Percentiles rank a stretch among this genome's conserved stretches.
Evolutionary conservation across 2,888 invertebrate species (phyloP).

Genomic region (Strigamia transsilvanica): DNA sequence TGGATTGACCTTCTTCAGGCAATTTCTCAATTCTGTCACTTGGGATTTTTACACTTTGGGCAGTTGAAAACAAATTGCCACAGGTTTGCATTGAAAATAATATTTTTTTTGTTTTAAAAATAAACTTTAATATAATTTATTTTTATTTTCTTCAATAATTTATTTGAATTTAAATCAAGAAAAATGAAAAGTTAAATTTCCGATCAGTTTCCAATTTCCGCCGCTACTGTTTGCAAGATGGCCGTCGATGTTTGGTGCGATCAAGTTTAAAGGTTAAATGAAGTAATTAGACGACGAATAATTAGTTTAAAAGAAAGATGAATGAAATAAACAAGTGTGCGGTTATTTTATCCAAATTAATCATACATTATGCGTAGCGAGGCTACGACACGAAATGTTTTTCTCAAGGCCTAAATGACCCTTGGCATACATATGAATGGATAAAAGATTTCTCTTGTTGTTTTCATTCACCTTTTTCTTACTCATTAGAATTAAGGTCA

Average conservation of each 20-base stretch:
- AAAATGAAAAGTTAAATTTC: too few relatives aligned
- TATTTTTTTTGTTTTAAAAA: too few relatives aligned
- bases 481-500: constrained; percentile 9
- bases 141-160: too few relatives aligned
- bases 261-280: too few relatives aligned
- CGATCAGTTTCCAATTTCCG: too few relatives aligned
- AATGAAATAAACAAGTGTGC: neutral
- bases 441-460: constrained; percentile 17
- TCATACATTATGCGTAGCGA: neutral
- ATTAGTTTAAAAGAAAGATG: too few relatives aligned
- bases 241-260: too few relatives aligned
- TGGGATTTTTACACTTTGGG: neutral
- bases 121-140: too few relatives aligned
- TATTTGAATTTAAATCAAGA: too few relatives aligned
- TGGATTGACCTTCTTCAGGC: neutral
- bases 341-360: neutral
- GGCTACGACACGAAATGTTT: neutral
- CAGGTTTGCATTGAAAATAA: too few relatives aligned
- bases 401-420: constrained; percentile 17
- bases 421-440: constrained; percentile 39
- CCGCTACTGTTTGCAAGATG: too few relatives aligned
- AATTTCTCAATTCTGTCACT: neutral
- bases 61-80: neutral
- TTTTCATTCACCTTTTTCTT: constrained; percentile 40
- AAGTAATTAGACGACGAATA: too few relatives aligned